Base-by-base conservation (phyloP, 2,888 invertebrate genomes). In the Belgica antarctica region DNA sequence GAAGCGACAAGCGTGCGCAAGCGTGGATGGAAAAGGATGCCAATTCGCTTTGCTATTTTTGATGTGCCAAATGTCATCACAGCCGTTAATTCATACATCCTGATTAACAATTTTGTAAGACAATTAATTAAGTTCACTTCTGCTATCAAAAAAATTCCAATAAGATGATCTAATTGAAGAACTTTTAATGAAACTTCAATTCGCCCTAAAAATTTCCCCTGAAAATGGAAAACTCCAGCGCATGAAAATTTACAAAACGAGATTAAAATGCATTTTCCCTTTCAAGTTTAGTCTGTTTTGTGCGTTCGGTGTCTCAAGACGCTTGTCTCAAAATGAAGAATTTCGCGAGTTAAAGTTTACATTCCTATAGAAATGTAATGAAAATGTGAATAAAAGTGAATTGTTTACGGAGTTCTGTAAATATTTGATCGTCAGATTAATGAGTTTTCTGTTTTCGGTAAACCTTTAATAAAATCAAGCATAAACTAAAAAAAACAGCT, bases 341-440 rank as follows among this genome's bases (percentile, higher is more conserved):
- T 24, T 31, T 34, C 68, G 52, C 57, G 57, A 68, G 68, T 68
- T 52, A 68, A 68, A 68, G 57, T 12, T 46, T n/a, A 19, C 47
- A 27, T 25, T 19, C 10, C 1, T 17, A 19, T 19, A 19, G n/a
- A 19, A 17, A 22, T 17, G 22, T 2, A 8, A 22, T n/a, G 8
- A 34, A 52, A 68, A 57, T 17, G 34, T 68, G 52, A 41, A 63
- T 63, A 46, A 41, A 24, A 46, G 12, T 46, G 4, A 57, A 57
- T 68, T 31, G 25, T 46, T 27, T 12, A 4, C 24, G 34, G 17
- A 61, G 41, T 15, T 63, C 5, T 47, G 12, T 27, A 68, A 68
- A 68, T 68, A 68, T 68, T 68, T 52, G 68, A 12, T 17, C 31
- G 28, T n/a, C 34, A 68, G 34, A 34, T 31, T 24, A 34, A 17